Evolutionary conservation across 1,140 invertebrate genomes (phyloP).

Genomic region (Asobara japonica): DNA sequence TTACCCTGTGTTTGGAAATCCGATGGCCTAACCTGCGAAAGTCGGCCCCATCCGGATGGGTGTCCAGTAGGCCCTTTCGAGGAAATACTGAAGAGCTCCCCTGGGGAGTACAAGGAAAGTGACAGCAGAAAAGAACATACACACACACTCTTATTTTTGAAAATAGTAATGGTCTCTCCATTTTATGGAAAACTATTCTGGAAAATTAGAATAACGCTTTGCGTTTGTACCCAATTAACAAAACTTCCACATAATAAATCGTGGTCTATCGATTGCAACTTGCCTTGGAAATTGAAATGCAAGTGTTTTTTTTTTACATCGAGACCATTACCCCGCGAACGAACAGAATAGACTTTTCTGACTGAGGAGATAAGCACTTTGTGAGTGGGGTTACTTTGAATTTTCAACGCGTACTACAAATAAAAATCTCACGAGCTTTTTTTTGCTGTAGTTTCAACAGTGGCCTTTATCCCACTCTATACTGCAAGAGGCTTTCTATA

Average conservation of each 20-base stretch:
- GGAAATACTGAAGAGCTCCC: too few species aligned
- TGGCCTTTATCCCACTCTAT: background rate
- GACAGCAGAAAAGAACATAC: too few species aligned
- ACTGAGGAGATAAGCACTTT: constrained; percentile 14
- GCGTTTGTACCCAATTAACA: background rate
- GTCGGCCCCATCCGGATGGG: too few species aligned
- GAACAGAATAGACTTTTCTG: background rate
- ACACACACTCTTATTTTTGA: too few species aligned
- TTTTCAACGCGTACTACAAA: constrained; percentile 19
- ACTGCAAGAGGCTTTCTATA: too few species aligned
- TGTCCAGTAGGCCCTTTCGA: too few species aligned
- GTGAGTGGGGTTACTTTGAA: constrained; percentile 14
- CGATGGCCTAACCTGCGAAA: too few species aligned
- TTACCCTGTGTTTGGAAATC: too few species aligned
- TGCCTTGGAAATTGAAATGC: background rate
- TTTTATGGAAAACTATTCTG: too few species aligned
- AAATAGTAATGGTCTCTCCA: too few species aligned
- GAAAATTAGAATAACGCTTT: too few species aligned
- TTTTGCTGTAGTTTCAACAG: background rate
- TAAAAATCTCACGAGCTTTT: constrained; percentile 1
- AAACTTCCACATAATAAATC: constrained; percentile 22
- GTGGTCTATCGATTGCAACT: constrained; percentile 14
- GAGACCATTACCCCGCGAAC: constrained; percentile 14
- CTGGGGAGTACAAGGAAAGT: too few species aligned
- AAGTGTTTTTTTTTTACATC: constrained; percentile 7